Base-by-base conservation (phyloP, 1,140 invertebrate genomes). In the Heliconius nattereri region DNA sequence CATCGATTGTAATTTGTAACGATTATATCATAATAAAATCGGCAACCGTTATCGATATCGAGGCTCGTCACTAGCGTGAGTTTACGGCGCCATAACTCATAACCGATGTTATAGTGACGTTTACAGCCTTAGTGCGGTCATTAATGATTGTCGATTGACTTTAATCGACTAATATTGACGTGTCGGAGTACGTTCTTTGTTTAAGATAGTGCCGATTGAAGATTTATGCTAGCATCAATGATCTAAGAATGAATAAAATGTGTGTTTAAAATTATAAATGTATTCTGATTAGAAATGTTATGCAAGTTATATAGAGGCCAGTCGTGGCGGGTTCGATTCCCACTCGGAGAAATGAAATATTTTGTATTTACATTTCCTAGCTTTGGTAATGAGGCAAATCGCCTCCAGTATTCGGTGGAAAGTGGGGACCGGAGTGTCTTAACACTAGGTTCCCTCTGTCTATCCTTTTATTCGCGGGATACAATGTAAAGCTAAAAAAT, bases 81-180 rank as follows among this genome's bases (percentile, higher is more conserved):
- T 85, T 89, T 88, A 91, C 85, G 85, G 86, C 78, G 78, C 83
- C 79, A 88, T 91, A 91, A 91, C 80, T 92, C 90, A 91, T 86
- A 78, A 78, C 76, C 75, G 86, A 86, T 89, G 89, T 87, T 83
- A 49, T 78, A 79, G 78, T 76, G 90, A 91, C 89, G 90, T 85
- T 88, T 87, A 91, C 88, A 88, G 79, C 85, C 73, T 76, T 83
- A 80, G 85, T 81, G 79, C 79, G 71, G 81, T 89, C 88, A 87
- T 90, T 91, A 92, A 92, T 89, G 90, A 85, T 86, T 80, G 85
- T 85, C 83, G 79, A 73, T 81, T 82, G 85, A 89, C 81, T 89
- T 87, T 88, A 89, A 89, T 88, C 83, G 83, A 85, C 79, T 84
- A 85, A 86, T 87, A 87, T 86, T 89, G 85, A 90, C 85, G 83